Percentiles rank a stretch among this genome's conserved stretches.
These are phyloP conservation scores for Cephus rjabovi DNA, from an alignment of 2,888 invertebrate species.

Conservation along the genomic window DNA sequence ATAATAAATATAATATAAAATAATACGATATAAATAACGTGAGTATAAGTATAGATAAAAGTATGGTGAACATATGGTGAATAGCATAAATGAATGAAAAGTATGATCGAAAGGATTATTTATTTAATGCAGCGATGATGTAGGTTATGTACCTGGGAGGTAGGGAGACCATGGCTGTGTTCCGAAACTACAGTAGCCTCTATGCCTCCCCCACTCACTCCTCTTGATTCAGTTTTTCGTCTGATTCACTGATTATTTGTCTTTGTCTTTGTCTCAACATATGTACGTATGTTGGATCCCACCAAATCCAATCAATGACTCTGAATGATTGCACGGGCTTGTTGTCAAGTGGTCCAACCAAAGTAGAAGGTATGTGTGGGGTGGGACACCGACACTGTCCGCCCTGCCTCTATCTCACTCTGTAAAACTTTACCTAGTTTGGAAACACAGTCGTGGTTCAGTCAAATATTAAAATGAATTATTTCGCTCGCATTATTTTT, in stretches of 20 bases:
- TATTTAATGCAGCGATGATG: constrained; percentile 54
- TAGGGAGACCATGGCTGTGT: constrained; percentile 75
- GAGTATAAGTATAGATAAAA: neutral
- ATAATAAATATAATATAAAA: neutral
- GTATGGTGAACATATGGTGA: neutral
- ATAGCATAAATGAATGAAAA: constrained; percentile 29
- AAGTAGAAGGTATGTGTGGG: constrained; percentile 38
- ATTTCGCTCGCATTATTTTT: constrained; percentile 28
- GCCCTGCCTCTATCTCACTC: constrained; percentile 45
- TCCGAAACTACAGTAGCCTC: constrained; percentile 71
- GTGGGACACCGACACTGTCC: constrained; percentile 49
- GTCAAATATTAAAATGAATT: constrained; percentile 49
- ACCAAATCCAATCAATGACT: constrained; percentile 58
- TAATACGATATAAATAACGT: neutral
- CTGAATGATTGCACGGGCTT: constrained; percentile 52
- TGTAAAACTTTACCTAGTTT: constrained; percentile 66
- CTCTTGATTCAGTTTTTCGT: constrained; percentile 43
- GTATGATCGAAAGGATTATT: constrained; percentile 21
- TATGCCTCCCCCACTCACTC: constrained; percentile 59
- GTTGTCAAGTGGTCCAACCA: constrained; percentile 57
- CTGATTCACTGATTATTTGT: constrained; percentile 27
- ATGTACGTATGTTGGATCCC: constrained; percentile 53
- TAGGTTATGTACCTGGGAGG: constrained; percentile 72
- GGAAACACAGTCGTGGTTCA: constrained; percentile 66
- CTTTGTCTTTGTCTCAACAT: constrained; percentile 39